Percentiles rank a stretch among this genome's conserved stretches.
phyloP scores from a whole-genome alignment of 2,797 vertebrate genomes.

The Oophaga sylvatica region DNA sequence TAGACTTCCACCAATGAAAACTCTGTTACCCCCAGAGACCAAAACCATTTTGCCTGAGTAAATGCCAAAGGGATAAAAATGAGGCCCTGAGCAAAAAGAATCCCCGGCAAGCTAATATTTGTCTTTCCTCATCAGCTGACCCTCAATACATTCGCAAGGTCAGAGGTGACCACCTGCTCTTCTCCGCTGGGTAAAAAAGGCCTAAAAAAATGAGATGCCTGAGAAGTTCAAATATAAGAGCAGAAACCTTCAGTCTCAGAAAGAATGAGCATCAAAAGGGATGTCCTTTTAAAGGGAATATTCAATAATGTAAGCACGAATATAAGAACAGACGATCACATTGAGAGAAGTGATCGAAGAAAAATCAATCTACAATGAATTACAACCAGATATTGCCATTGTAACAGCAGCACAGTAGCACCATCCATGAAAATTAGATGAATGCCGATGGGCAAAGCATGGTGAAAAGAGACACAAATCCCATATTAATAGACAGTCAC shows the following conservation, averaged over 20 bases:
- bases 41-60: slow-evolving; percentile 54
- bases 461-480: too few relatives aligned
- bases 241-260: neutral
- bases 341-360: neutral
- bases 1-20: slow-evolving; percentile 33
- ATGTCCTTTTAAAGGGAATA: neutral
- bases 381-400: neutral
- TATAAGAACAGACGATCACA: neutral
- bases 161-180: slow-evolving; percentile 67
- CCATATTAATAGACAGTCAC: too few relatives aligned
- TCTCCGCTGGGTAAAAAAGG: slow-evolving; percentile 37
- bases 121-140: slow-evolving; percentile 63
- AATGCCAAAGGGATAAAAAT: slow-evolving; percentile 48
- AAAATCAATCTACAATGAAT: neutral
- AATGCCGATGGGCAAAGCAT: neutral
- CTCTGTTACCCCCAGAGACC: slow-evolving; percentile 57
- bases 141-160: slow-evolving; percentile 65
- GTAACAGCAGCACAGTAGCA: neutral
- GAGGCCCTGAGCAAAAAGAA: slow-evolving; percentile 56
- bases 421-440: neutral
- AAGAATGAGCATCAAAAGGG: neutral
- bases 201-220: slow-evolving; percentile 20
- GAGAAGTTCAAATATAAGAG: slow-evolving; percentile 10
- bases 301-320: neutral
- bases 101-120: slow-evolving; percentile 62